Conservation (phyloP, 53 echinoderm and acorn worm species). For the Paelopatides confundens region DNA sequence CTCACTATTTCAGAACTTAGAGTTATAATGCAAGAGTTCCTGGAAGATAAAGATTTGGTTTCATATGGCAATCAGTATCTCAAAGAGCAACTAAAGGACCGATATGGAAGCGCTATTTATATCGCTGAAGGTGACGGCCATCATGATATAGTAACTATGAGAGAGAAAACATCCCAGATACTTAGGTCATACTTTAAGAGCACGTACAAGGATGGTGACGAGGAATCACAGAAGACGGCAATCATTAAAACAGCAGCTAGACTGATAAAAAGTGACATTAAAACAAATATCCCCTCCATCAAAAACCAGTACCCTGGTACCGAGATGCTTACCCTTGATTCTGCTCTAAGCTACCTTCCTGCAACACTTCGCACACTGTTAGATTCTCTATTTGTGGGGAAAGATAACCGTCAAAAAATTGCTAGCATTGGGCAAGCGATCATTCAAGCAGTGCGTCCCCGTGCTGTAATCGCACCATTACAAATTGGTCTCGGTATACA, state of each 20-base stretch:
- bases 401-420: conserved; percentile 15
- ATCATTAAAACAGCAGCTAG: conserved; percentile 6
- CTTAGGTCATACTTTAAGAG: neutral
- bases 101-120: neutral
- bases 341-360: too few relatives aligned
- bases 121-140: neutral
- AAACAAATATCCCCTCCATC: neutral
- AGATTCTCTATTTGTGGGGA: neutral
- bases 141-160: neutral
- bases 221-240: neutral
- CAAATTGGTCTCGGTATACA: conserved; percentile 65
- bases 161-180: neutral
- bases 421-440: conserved; percentile 64
- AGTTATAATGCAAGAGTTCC: too few relatives aligned
- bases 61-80: neutral
- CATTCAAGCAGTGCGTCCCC: conserved; percentile 40
- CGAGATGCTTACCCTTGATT: too few relatives aligned
- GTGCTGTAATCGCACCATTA: conserved; percentile 54
- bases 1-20: neutral
- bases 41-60: neutral
- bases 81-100: neutral
- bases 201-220: neutral
- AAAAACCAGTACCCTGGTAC: too few relatives aligned
- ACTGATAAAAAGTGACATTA: conserved; percentile 9
- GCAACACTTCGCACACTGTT: too few relatives aligned